These are phyloP conservation scores for Amblyjoppa fuscipennis DNA, from an alignment of 2,888 invertebrate species.

Conservation along the genomic window DNA sequence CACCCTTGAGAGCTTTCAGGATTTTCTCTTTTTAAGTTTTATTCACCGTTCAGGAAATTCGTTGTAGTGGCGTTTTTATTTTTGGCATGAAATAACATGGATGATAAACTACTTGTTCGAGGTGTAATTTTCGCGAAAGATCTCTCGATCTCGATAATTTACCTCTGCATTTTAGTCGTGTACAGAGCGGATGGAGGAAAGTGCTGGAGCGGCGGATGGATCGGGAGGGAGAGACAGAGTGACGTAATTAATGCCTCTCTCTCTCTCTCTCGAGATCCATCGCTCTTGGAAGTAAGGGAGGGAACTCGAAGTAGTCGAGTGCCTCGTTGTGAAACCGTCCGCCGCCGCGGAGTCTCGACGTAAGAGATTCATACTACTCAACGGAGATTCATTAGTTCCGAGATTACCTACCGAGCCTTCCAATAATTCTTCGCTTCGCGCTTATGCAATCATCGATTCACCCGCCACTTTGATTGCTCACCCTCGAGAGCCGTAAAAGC, in stretches of 20 bases:
- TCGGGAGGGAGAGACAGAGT: slow-evolving; percentile 8
- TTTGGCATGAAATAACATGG: not conserved
- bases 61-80: slow-evolving; percentile 21
- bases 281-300: slow-evolving; percentile 28
- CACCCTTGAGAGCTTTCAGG: too few species aligned
- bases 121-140: not conserved
- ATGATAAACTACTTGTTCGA: slow-evolving; percentile 8
- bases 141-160: slow-evolving; percentile 1
- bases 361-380: slow-evolving; percentile 45
- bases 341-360: slow-evolving; percentile 31
- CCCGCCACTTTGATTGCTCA: slow-evolving; percentile 29
- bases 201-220: slow-evolving; percentile 37
- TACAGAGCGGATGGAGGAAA: slow-evolving; percentile 18
- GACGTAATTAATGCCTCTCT: slow-evolving; percentile 56
- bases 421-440: slow-evolving; percentile 22
- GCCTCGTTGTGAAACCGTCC: slow-evolving; percentile 43
- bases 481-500: slow-evolving; percentile 28
- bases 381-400: slow-evolving; percentile 40
- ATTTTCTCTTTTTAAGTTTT: too few species aligned
- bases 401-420: slow-evolving; percentile 21
- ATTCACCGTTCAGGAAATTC: not conserved
- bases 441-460: slow-evolving; percentile 38
- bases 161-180: not conserved
- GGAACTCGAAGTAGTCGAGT: slow-evolving; percentile 36
- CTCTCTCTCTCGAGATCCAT: slow-evolving; percentile 53